Conservation (phyloP, 2,113 vertebrate species). For the Ictalurus punctatus region DNA sequence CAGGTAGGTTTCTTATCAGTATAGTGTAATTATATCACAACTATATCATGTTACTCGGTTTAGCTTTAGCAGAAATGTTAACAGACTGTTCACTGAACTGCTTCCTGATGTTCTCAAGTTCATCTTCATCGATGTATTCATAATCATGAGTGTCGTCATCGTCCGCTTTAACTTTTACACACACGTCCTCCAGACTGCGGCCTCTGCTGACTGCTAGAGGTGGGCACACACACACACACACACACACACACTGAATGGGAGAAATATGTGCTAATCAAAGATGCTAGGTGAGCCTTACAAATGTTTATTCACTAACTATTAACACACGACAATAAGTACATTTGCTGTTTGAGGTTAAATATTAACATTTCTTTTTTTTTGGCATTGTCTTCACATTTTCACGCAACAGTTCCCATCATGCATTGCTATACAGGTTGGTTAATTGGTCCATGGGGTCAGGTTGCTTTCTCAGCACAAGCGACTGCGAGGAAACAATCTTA, state of each 20-base stretch:
- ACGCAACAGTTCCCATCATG: too few relatives aligned
- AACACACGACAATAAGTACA: neutral
- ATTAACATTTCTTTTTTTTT: too few relatives aligned
- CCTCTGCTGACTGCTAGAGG: constrained; percentile 17
- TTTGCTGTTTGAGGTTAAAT: too few relatives aligned
- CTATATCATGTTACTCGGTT: constrained; percentile 47
- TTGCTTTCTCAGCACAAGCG: too few relatives aligned
- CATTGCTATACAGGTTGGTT: too few relatives aligned
- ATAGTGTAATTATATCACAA: neutral
- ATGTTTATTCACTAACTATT: too few relatives aligned
- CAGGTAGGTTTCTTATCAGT: neutral
- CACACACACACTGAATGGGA: neutral
- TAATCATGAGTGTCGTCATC: constrained; percentile 54
- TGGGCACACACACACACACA: neutral
- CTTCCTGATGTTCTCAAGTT: constrained; percentile 61
- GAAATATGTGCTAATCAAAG: too few relatives aligned
- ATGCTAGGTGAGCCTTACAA: too few relatives aligned
- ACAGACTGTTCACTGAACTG: constrained; percentile 47
- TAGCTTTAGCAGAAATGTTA: constrained; percentile 32
- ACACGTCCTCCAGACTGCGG: constrained; percentile 25
- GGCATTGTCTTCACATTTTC: too few relatives aligned
- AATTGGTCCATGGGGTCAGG: too few relatives aligned
- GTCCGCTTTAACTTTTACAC: neutral
- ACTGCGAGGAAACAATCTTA: too few relatives aligned
- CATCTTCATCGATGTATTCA: constrained; percentile 60